phyloP scores from a whole-genome alignment of 1,140 invertebrate genomes.

The Formica selysi region DNA sequence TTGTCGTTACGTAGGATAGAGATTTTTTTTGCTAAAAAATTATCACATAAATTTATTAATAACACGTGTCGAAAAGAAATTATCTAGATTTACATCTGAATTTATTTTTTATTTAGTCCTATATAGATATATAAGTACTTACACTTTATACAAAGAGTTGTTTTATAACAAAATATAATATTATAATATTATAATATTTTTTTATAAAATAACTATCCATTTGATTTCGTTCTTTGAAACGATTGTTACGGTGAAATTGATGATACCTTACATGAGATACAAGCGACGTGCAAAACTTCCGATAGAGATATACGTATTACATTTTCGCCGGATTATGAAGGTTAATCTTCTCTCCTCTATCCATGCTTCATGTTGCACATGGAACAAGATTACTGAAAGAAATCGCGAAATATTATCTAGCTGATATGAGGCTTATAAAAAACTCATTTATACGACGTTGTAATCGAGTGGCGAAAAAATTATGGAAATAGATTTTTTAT shows the following conservation, averaged over 20 bases:
- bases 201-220: neutral
- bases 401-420: slow-evolving; percentile 46
- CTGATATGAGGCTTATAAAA: neutral
- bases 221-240: neutral
- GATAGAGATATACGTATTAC: slow-evolving; percentile 30
- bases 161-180: neutral
- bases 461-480: slow-evolving; percentile 42
- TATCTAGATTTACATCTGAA: neutral
- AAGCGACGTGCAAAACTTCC: neutral
- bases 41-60: neutral
- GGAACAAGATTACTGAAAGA: slow-evolving; percentile 27
- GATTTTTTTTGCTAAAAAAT: neutral
- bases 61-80: neutral
- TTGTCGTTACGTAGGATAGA: neutral
- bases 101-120: slow-evolving; percentile 7
- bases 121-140: neutral
- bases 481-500: slow-evolving; percentile 39
- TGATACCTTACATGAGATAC: neutral
- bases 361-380: neutral
- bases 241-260: neutral
- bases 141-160: neutral
- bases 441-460: neutral
- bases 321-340: slow-evolving; percentile 17
- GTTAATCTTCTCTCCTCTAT: slow-evolving; percentile 1
- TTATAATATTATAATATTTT: neutral